Percentiles rank a stretch among this genome's conserved stretches.
Conservation (phyloP, 2,113 vertebrate species). For the Laticauda laticaudata region DNA sequence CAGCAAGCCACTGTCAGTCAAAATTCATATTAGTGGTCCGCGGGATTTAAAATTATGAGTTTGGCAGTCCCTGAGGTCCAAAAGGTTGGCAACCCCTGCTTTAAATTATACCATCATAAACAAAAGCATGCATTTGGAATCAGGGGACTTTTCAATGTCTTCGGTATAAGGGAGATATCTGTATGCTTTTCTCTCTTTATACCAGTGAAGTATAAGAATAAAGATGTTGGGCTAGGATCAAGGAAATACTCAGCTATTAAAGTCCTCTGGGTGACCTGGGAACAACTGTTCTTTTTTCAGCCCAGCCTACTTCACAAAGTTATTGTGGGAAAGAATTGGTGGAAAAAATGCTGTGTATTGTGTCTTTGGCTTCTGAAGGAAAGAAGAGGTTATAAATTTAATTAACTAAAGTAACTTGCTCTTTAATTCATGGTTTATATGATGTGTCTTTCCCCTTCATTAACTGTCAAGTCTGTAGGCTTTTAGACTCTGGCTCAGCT, state of each 20-base stretch:
- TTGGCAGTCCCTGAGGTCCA: too few relatives aligned
- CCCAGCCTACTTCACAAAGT: not conserved
- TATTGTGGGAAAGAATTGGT: not conserved
- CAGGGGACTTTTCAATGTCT: not conserved
- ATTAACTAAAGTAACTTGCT: not conserved
- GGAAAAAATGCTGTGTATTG: not conserved
- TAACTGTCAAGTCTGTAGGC: not conserved
- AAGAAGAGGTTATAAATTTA: not conserved
- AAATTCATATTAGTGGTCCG: too few relatives aligned
- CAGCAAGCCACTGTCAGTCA: too few relatives aligned
- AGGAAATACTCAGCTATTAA: not conserved
- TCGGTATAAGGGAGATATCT: not conserved
- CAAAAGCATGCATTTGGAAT: not conserved
- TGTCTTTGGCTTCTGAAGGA: not conserved
- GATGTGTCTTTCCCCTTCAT: not conserved
- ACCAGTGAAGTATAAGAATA: not conserved
- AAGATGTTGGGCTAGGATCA: not conserved
- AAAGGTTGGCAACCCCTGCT: too few relatives aligned
- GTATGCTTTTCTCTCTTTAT: not conserved
- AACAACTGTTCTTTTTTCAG: not conserved
- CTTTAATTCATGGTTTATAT: not conserved
- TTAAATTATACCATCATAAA: not conserved
- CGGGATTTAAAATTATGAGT: too few relatives aligned
- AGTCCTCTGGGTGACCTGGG: not conserved
- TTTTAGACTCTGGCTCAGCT: not conserved